These are phyloP conservation scores for Baryphthengus martii DNA, from an alignment of 2,113 vertebrate species.

Conservation along the genomic window DNA sequence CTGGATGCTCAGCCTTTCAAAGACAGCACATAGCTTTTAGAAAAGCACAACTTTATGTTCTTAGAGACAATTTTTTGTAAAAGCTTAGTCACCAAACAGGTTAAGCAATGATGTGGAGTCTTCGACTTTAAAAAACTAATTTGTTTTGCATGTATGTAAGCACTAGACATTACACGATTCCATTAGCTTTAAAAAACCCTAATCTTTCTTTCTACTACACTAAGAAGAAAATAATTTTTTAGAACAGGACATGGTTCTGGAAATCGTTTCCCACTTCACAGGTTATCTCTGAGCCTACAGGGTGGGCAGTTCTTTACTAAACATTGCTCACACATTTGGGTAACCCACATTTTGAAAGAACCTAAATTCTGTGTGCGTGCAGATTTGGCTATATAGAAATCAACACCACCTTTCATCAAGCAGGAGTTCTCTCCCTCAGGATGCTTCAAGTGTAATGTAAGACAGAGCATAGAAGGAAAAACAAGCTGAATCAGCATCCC, in stretches of 20 bases:
- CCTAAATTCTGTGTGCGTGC: neutral
- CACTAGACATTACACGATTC: neutral
- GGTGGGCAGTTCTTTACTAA: neutral
- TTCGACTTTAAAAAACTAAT: neutral
- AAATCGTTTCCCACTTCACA: neutral
- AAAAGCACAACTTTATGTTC: neutral
- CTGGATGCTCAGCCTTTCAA: neutral
- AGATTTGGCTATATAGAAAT: neutral
- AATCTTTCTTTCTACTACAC: neutral
- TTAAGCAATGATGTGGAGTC: neutral
- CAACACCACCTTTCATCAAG: neutral
- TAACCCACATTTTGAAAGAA: neutral
- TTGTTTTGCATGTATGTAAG: neutral
- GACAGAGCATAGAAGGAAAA: neutral
- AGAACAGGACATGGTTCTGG: neutral
- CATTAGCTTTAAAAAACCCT: neutral
- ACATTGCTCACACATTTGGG: neutral
- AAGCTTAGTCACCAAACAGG: neutral
- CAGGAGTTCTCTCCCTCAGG: neutral
- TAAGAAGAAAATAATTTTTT: neutral
- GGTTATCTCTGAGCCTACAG: neutral
- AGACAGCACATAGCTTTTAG: neutral
- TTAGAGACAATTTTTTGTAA: neutral
- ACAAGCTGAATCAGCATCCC: neutral
- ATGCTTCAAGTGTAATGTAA: neutral